Base-by-base conservation (phyloP, 2,797 vertebrate species). In the Cetoscarus ocellatus region DNA sequence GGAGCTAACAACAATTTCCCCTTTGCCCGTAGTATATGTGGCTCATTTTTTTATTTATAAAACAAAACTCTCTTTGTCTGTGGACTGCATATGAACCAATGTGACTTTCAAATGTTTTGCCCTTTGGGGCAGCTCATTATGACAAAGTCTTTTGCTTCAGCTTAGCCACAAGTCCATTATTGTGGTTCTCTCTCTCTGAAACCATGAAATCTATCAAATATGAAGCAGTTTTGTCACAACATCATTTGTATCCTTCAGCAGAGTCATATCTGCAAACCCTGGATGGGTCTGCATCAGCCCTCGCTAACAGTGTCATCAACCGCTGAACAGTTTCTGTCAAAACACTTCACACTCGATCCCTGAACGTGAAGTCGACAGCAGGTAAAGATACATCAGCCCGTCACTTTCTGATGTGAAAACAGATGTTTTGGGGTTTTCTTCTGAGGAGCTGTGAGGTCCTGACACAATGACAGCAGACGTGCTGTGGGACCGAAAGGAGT, bases 381-480 rank as follows among this genome's bases (percentile, higher is more conserved):
- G 6, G 36, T 8, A 45, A 27, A 11, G 8, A 61, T 5, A 39
- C 44, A 40, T 17, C 17, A 44, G 36, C 50, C 59, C 11, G 8
- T 59, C 75, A 67, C 36, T 18, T 34, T n/a, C 13, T 53, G 52
- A 68, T 51, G 43, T 34, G 9, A 64, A n/a, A 48, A 59, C 51
- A 14, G 45, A 54, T 17, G 51, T 62, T 61, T 61, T 47, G 15
- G 47, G n/a, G 52, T 15, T 57, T 38, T 58, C 14, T 35, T 60
- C 53, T 71, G 47, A 58, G 48, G 39, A 52, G 60, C 35, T 39
- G 48, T 18, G 44, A 43, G 47, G 50, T n/a, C 19, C 55, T 39
- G 43, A 9, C 53, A 34, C 43, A 10, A 71, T 53, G 61, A 39
- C 62, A 61, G 64, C 67, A 58, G 67, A 48, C 65, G 71, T 13